These are phyloP conservation scores for Melanogrammus aeglefinus DNA, from an alignment of 2,797 vertebrate genomes.

Conservation along the genomic window DNA sequence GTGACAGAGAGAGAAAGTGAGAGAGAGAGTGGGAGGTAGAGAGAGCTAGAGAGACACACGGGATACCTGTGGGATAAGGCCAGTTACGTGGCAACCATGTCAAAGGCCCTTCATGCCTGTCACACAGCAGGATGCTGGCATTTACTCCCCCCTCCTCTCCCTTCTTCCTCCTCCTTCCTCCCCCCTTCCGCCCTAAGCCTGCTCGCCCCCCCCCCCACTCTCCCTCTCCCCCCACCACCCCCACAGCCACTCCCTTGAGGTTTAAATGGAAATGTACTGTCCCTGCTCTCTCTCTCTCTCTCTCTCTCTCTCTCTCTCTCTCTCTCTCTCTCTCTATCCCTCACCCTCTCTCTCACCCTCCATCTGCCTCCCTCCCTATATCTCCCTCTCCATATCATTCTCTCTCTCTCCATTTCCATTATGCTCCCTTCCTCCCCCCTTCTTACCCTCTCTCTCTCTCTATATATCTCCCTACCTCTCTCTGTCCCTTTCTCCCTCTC, in stretches of 20 bases:
- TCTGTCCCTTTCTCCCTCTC: background rate
- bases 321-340: too few species aligned
- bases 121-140: slow-evolving; percentile 67
- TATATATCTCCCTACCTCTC: background rate
- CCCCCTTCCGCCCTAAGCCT: slow-evolving; percentile 55
- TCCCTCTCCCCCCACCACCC: slow-evolving; percentile 44
- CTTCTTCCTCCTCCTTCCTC: slow-evolving; percentile 50
- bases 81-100: slow-evolving; percentile 70
- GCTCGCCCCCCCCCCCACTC: slow-evolving; percentile 45
- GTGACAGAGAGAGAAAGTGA: background rate
- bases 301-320: slow-evolving; percentile 51
- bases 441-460: background rate
- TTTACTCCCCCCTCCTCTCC: slow-evolving; percentile 51
- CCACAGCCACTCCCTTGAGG: slow-evolving; percentile 49
- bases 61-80: slow-evolving; percentile 65
- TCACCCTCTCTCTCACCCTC: too few species aligned
- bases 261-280: slow-evolving; percentile 46
- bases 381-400: slow-evolving; percentile 45
- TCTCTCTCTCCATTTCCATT: background rate
- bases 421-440: background rate
- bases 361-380: slow-evolving; percentile 49
- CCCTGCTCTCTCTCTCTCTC: slow-evolving; percentile 61
- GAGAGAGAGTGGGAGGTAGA: slow-evolving; percentile 34
- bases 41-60: slow-evolving; percentile 24
- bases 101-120: slow-evolving; percentile 66